These are phyloP conservation scores for Sycophaga agraensis DNA, from an alignment of 1,140 invertebrate genomes.

Conservation along the genomic window DNA sequence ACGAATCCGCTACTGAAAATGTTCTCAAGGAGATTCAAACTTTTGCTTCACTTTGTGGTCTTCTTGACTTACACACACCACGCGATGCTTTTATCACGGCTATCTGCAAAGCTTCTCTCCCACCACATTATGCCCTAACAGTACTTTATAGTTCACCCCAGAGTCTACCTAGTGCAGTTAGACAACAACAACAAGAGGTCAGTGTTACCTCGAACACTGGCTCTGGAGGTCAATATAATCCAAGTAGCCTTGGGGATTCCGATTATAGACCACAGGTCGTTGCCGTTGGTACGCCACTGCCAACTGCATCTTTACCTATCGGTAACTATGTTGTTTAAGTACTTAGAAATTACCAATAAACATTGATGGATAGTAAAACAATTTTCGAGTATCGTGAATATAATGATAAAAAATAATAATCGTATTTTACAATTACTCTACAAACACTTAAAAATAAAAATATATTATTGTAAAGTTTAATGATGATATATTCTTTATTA, in stretches of 20 bases:
- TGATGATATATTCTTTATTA: too few species aligned
- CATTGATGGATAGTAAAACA: too few species aligned
- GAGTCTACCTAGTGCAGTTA: conserved; percentile 50
- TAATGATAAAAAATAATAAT: too few species aligned
- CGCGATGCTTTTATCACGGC: conserved; percentile 92
- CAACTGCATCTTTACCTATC: conserved; percentile 76
- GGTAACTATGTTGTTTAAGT: conserved; percentile 59
- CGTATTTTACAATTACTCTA: too few species aligned
- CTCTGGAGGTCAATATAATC: conserved; percentile 55
- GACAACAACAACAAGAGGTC: conserved; percentile 34
- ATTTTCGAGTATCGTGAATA: too few species aligned
- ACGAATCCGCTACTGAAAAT: conserved; percentile 86
- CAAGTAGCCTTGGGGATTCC: conserved; percentile 58
- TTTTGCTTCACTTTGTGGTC: conserved; percentile 78
- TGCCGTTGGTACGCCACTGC: conserved; percentile 88
- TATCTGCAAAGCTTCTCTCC: conserved; percentile 91
- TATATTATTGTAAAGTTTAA: too few species aligned
- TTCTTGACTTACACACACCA: conserved; percentile 70
- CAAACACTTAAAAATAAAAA: too few species aligned
- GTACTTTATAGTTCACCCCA: conserved; percentile 71
- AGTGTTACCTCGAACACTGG: neutral
- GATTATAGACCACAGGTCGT: conserved; percentile 89
- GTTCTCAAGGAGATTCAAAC: conserved; percentile 89
- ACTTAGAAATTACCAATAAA: too few species aligned
- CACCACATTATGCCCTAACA: conserved; percentile 90